Evolutionary conservation across 2,797 vertebrate species (phyloP), one percentile per base, ranked within the genome.

Genomic region (Chelon labrosus): DNA sequence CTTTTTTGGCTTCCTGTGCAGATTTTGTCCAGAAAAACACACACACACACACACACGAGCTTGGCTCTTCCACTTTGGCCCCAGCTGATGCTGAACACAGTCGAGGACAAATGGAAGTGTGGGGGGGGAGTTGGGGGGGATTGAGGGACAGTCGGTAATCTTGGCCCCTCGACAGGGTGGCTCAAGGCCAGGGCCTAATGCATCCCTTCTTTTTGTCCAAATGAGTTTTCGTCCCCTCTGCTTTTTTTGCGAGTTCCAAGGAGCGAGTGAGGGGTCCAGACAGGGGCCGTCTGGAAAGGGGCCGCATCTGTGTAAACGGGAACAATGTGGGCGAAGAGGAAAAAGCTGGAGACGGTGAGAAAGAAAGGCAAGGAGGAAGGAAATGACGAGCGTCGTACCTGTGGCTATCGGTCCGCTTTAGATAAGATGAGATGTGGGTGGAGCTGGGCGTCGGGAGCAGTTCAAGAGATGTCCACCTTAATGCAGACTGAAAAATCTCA

Each of bases 161-260:
- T 89, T 91, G 90, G 91, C 89, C 79, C 80, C 80, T 78, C 86
- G 90, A 95, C 95, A 92, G 88, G 60, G 61, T 96, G 96, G 96
- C 96, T 57, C 35, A 70, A 85, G 84, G 94, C 96, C 96, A 97
- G 83, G 77, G 75, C 84, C 93, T 94, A 95, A 95, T 94, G 91
- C 91, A 86, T 75, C 90, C 83, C 81, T 86, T 88, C 80, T 76
- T 85, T 85, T 82, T 88, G 89, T 83, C 84, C 88, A 88, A 87
- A 90, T 86, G 78, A 90, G 85, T n/a, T 89, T 87, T 79, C 65
- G 67, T 82, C 77, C 74, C 79, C 84, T 84, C 74, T 79, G 74
- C 75, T 62, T 74, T 75, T 74, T 75, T 69, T 63, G 38, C 1
- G 31, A 65, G 68, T 76, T 84, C 82, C 81, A 86, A 85, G 70